phyloP scores from a whole-genome alignment of 2,888 invertebrate species.

The Brachypterus glaber region DNA sequence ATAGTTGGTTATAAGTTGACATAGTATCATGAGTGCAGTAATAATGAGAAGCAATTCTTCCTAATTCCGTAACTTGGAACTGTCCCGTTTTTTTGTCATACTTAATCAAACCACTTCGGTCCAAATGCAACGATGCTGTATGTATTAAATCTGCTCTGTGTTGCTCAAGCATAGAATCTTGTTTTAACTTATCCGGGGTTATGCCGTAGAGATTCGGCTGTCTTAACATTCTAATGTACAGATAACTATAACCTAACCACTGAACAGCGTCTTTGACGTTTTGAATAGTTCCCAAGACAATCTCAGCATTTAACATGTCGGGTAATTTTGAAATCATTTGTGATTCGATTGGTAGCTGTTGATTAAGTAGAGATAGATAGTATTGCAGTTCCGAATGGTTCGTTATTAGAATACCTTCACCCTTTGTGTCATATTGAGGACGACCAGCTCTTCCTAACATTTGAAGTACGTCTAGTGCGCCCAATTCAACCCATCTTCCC shows the following conservation, averaged over 20 bases:
- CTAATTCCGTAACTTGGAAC: conserved; percentile 74
- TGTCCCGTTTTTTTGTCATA: conserved; percentile 91
- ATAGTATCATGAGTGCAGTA: conserved; percentile 97
- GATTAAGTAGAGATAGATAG: conserved; percentile 93
- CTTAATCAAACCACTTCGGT: conserved; percentile 89
- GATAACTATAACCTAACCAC: conserved; percentile 94
- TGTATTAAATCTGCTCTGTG: conserved; percentile 92
- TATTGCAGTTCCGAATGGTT: conserved; percentile 98
- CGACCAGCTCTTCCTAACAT: conserved; percentile 98
- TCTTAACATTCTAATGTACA: conserved; percentile 90
- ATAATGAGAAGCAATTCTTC: conserved; percentile 96
- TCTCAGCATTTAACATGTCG: conserved; percentile 96
- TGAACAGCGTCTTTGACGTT: conserved; percentile 84
- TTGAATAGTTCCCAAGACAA: conserved; percentile 86
- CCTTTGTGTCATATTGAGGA: conserved; percentile 97
- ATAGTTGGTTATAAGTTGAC: conserved; percentile 89
- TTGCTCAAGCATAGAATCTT: conserved; percentile 78
- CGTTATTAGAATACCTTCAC: conserved; percentile 93
- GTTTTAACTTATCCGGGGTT: conserved; percentile 64
- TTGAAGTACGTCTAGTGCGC: conserved; percentile 94
- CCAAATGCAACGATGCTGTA: conserved; percentile 83
- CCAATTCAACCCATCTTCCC: conserved; percentile 95
- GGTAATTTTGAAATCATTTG: conserved; percentile 88
- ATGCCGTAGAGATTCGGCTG: conserved; percentile 86
- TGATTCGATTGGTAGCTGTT: conserved; percentile 96